Percentiles rank a stretch among this genome's conserved stretches.
These are phyloP conservation scores for Camponotus pennsylvanicus DNA, from an alignment of 1,140 invertebrate genomes.

Conservation along the genomic window DNA sequence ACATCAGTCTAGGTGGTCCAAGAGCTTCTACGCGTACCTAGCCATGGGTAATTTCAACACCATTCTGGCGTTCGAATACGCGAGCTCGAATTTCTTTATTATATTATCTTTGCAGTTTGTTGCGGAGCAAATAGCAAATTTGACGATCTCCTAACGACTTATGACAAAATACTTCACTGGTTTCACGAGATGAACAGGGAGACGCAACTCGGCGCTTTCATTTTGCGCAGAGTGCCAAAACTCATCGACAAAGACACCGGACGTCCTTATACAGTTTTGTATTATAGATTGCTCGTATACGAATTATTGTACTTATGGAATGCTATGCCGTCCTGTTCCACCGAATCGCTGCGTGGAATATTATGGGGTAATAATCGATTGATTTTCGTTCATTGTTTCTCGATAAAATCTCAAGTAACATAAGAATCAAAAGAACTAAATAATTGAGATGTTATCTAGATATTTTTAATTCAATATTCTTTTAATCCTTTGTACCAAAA, in stretches of 20 bases:
- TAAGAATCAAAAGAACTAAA: background rate
- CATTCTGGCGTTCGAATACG: background rate
- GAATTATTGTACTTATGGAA: constrained; percentile 92
- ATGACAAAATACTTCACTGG: constrained; percentile 84
- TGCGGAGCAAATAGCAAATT: constrained; percentile 86
- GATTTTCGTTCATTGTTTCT: background rate
- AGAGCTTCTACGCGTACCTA: constrained; percentile 91
- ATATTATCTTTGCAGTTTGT: constrained; percentile 83
- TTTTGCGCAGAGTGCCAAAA: constrained; percentile 77
- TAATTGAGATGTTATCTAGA: background rate
- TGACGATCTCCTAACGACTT: constrained; percentile 80
- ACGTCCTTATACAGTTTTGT: constrained; percentile 79
- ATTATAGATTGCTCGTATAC: constrained; percentile 88
- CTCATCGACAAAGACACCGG: constrained; percentile 76
- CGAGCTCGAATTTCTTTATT: background rate
- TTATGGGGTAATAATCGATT: constrained; percentile 81
- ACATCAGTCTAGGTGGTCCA: constrained; percentile 90
- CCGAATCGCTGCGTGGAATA: constrained; percentile 85
- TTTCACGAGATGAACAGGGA: constrained; percentile 76
- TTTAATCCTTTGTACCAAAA: background rate
- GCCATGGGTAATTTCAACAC: constrained; percentile 85
- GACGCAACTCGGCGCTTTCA: constrained; percentile 81
- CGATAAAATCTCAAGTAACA: background rate
- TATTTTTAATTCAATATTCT: background rate
- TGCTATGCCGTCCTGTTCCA: constrained; percentile 88